Evolutionary conservation across 2,888 invertebrate genomes (phyloP).

Genomic region (Epistrophe grossulariae): DNA sequence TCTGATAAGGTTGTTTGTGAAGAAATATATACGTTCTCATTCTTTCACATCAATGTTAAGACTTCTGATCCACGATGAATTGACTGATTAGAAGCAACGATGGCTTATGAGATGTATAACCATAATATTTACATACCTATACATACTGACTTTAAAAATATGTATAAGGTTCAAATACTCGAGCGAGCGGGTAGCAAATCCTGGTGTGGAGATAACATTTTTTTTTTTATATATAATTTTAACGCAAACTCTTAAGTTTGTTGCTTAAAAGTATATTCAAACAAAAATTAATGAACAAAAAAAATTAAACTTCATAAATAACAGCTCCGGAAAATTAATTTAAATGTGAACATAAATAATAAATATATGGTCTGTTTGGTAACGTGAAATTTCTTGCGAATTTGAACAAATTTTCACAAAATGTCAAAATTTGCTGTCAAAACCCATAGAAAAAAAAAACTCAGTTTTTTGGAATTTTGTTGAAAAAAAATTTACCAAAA

Average conservation of each 20-base stretch:
- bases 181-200: slow-evolving; percentile 22
- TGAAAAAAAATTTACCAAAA: too few relatives aligned
- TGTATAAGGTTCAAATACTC: slow-evolving; percentile 58
- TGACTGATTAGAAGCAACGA: slow-evolving; percentile 58
- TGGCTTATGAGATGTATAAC: slow-evolving; percentile 38
- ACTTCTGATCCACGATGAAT: slow-evolving; percentile 72
- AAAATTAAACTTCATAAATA: too few relatives aligned
- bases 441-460: too few relatives aligned
- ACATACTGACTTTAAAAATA: slow-evolving; percentile 23
- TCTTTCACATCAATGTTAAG: slow-evolving; percentile 44
- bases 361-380: too few relatives aligned
- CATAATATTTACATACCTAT: slow-evolving; percentile 67
- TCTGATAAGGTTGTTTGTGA: slow-evolving; percentile 65
- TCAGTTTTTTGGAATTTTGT: too few relatives aligned
- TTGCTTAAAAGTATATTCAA: background rate
- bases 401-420: too few relatives aligned
- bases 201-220: background rate
- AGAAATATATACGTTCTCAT: slow-evolving; percentile 44
- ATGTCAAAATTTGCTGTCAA: too few relatives aligned
- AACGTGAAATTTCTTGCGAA: too few relatives aligned
- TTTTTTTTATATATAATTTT: background rate
- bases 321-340: too few relatives aligned
- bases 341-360: too few relatives aligned
- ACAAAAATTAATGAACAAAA: too few relatives aligned
- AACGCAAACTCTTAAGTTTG: slow-evolving; percentile 8